Evolutionary conservation across 2,888 invertebrate species (phyloP).

Genomic region (Xestia rhomboidea): DNA sequence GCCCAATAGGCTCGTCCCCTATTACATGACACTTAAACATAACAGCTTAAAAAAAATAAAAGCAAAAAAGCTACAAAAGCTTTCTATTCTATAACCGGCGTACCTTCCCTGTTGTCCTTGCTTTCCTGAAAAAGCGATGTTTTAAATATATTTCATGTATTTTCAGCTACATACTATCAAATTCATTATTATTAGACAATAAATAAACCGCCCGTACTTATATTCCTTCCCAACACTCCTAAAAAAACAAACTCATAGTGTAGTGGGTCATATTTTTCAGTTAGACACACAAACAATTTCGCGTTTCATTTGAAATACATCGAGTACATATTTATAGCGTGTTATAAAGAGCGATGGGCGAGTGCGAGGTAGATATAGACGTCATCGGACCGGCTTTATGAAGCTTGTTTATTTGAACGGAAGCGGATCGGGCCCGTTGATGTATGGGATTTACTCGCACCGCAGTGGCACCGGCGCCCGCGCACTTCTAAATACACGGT

Average conservation of each 20-base stretch:
- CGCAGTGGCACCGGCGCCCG: slow-evolving; percentile 40
- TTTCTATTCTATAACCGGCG: no score
- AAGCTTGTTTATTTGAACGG: slow-evolving; percentile 72
- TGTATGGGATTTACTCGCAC: slow-evolving; percentile 64
- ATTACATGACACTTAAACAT: neutral
- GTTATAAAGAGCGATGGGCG: slow-evolving; percentile 63
- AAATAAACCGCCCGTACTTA: neutral
- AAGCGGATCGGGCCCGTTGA: slow-evolving; percentile 67
- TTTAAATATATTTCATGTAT: neutral
- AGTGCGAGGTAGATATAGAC: slow-evolving; percentile 69
- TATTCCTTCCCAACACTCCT: slow-evolving; percentile 5
- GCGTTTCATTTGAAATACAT: slow-evolving; percentile 40
- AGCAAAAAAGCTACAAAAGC: no score
- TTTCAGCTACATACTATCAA: neutral
- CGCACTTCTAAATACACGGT: slow-evolving; percentile 42
- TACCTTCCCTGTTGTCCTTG: neutral
- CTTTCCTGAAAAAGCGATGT: neutral
- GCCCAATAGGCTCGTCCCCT: no score
- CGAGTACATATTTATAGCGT: slow-evolving; percentile 63
- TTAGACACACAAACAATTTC: slow-evolving; percentile 55
- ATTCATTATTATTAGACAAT: neutral
- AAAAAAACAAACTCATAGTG: slow-evolving; percentile 1
- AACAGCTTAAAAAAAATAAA: no score
- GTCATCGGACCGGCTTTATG: slow-evolving; percentile 69
- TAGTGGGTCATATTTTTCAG: slow-evolving; percentile 47